Conservation (phyloP, 2,888 invertebrate genomes). For the Megastigmus dorsalis region DNA sequence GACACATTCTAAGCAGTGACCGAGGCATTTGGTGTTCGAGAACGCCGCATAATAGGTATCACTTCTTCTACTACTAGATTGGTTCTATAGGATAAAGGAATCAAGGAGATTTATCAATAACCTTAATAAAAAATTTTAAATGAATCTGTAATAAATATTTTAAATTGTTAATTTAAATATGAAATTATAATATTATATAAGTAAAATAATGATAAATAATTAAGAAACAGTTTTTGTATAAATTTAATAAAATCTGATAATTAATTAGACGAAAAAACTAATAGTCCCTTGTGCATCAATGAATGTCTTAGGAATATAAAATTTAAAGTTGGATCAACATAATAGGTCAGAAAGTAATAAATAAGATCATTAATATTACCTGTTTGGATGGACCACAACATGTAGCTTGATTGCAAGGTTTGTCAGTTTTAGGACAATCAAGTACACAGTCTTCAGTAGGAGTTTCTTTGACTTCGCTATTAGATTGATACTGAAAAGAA, state of each 20-base stretch:
- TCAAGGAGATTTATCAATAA: constrained; percentile 24
- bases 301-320: too few relatives aligned
- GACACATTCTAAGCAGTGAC: constrained; percentile 65
- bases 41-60: constrained; percentile 56
- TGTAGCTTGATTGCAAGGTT: constrained; percentile 89
- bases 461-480: constrained; percentile 73
- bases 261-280: too few relatives aligned
- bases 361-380: constrained; percentile 74
- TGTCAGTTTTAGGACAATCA: constrained; percentile 90
- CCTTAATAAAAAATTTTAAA: neutral
- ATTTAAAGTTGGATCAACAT: constrained; percentile 2
- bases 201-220: neutral
- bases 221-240: neutral
- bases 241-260: too few relatives aligned
- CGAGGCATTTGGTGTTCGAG: constrained; percentile 63
- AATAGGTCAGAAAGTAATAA: neutral
- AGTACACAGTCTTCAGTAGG: constrained; percentile 84
- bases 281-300: too few relatives aligned
- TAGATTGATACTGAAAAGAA: constrained; percentile 73
- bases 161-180: neutral
- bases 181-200: neutral
- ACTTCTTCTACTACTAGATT: constrained; percentile 62
- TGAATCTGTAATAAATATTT: neutral
- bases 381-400: constrained; percentile 91
- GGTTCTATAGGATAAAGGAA: constrained; percentile 60